Base-by-base conservation (phyloP, 2,888 invertebrate species). In the Thereva unica region DNA sequence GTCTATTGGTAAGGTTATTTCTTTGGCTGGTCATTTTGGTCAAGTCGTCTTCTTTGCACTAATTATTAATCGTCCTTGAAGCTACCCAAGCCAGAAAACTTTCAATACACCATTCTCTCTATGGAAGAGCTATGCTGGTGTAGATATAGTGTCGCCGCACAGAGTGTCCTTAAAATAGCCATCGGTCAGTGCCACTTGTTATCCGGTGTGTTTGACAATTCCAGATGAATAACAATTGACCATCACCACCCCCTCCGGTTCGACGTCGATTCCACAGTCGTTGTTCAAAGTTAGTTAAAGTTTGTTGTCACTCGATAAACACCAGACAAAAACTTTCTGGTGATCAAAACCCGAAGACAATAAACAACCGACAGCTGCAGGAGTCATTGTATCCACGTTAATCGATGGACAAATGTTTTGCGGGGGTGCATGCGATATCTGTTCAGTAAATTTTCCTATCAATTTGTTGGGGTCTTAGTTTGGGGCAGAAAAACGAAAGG, bases 261-360 rank as follows among this genome's bases (percentile, higher is more conserved):
- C 49, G 10, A 42, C n/a, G 10, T 10, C 42, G n/a, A 4, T 34
- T 40, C 23, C 52, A 9, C 35, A 34, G 7, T 37, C 34, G 7
- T 4, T 8, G 52, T 35, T 40, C 7, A 64, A 54, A 42, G 23
- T 64, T 64, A 42, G 44, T 54, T 8, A 54, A 64, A 64, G 54
- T 64, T 64, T 64, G 54, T 53, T 64, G 64, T 54, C 64, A 64
- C 64, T 64, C 54, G 64, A 64, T 64, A 64, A 64, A 54, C 53
- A 64, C 53, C 35, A 53, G 54, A 64, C 64, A 64, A 64, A 64
- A 64, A 64, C 44, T 64, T 64, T 45, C n/a, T 54, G 45, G 52
- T 50, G 44, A 64, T 64, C 64, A 54, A 64, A 64, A 53, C 53
- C 5, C 54, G 53, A 45, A 37, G 42, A 64, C 64, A 54, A 54